Evolutionary conservation across 1,140 invertebrate species (phyloP), one percentile per base, ranked within the genome.

Genomic region (Coptotermes formosanus): DNA sequence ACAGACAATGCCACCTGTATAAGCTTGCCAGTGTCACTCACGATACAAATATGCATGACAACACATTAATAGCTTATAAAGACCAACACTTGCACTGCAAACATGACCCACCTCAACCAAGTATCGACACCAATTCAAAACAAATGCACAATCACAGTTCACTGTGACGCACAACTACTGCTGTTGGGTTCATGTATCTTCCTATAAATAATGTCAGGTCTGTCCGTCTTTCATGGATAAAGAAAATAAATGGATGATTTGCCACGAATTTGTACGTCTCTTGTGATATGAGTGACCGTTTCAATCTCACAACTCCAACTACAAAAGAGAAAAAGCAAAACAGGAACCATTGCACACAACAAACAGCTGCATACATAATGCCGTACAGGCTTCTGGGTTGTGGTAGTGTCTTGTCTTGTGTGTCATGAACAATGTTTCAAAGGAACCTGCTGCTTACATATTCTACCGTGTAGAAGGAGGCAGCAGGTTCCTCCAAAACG

Each of bases 161-260:
- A 8, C n/a, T 25, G 14, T 75, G 64, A 12, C 11, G 64, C 2
- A 75, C 64, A 75, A n/a, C 25, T 12, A 8, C 8, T 1, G 9
- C 64, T 30, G 14, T 30, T 0, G 64, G 64, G 30, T n/a, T 16
- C n/a, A 55, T 8, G 30, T 55, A 55, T 52, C 83, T 32, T 23
- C 83, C 83, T 45, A 84, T 8, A 38, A 84, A 84, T 25, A 84
- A 55, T 84, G 23, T 38, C 45, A 45, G 8, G 7, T 84, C 6
- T 59, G 21, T 44, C 43, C 30, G 16, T 52, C n/a, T 84, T 21
- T 84, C 83, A 52, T 64, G 83, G 7, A 84, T 16, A 48, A 21
- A 55, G 59, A 84, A 84, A 38, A 84, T n/a, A 38, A 84, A 84
- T 55, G 83, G 83, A 64, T 84, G 83, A 64, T 84, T 45, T 55